Base-by-base conservation (phyloP, 2,797 vertebrate species). In the Leptoclinus maculatus region DNA sequence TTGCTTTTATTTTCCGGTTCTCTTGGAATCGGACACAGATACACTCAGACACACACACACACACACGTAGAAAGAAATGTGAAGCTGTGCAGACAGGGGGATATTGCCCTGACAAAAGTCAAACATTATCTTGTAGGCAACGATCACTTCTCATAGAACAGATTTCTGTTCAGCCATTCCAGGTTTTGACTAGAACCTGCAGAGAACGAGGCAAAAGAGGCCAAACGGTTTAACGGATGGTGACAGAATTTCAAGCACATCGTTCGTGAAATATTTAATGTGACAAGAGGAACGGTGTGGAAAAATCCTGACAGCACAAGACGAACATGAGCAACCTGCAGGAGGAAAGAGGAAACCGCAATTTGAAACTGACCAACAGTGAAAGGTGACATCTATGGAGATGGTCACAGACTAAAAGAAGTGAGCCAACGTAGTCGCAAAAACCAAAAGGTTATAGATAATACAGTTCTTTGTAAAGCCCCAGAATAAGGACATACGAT, bases 1-100 rank as follows among this genome's bases (percentile, higher is more conserved):
- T 90, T 90, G 91, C 89, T 92, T 93, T 93, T 93, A 92, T 93
- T 93, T 93, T 92, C 85, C 88, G 83, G 87, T 90, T 91, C 86
- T 92, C 84, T 91, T 90, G 85, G 85, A 93, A 92, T 92, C 81
- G 62, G 91, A 91, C 88, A 89, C 86, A 90, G 84, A 91, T 84
- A 88, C 87, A 84, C 90, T 76, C 71, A 73, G 74, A 84, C 89
- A 25, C 76, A 63, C 72, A 68, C 16, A 45, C 57, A 54, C 54
- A 32, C 54, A 56, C 25, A 66, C 82, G 84, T 76, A 76, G 7
- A 77, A 82, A 87, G 80, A 87, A 85, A 91, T 79, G 85, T 89
- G 85, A 79, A 89, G 82, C 85, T 80, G 81, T 87, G 88, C 84
- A 85, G 88, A 91, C 87, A 78, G 60, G 79, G 78, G 49, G 84